Evolutionary conservation across 2,888 invertebrate genomes (phyloP).

Genomic region (Eristalis arbustorum): DNA sequence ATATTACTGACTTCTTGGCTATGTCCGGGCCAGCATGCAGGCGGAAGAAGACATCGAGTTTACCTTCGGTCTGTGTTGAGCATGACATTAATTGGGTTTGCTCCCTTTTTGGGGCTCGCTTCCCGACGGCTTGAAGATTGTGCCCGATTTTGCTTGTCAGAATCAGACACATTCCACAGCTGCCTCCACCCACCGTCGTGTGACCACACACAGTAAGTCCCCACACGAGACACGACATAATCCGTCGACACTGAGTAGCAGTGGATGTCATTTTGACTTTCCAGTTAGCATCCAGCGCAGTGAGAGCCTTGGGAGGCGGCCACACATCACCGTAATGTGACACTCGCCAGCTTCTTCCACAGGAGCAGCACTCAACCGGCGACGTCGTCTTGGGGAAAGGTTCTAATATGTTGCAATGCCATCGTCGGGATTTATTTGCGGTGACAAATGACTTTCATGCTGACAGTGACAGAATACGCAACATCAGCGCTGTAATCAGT

Average conservation of each 20-base stretch:
- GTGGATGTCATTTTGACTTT: conserved; percentile 21
- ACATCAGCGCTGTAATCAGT: conserved; percentile 39
- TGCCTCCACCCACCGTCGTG: not conserved
- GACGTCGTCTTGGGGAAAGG: not conserved
- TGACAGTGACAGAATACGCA: conserved; percentile 34
- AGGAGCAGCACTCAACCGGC: not conserved
- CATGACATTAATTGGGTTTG: not conserved
- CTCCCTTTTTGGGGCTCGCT: not conserved
- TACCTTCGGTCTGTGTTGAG: not conserved
- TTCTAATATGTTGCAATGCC: conserved; percentile 32
- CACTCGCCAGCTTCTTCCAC: not conserved
- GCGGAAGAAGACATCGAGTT: not conserved
- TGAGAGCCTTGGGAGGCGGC: not conserved
- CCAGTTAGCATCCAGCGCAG: not conserved
- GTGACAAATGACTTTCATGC: conserved; percentile 58
- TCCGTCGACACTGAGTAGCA: conserved; percentile 41
- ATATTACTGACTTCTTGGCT: not conserved
- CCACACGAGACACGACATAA: conserved; percentile 17
- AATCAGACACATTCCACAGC: not conserved
- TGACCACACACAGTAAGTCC: not conserved
- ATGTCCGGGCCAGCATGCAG: not conserved
- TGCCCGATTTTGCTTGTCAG: not conserved
- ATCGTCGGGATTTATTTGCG: conserved; percentile 30
- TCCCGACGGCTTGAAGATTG: not conserved
- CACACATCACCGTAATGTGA: conserved; percentile 38